Conservation (phyloP, 1,140 invertebrate species). For the Neotoxoptera formosana region DNA sequence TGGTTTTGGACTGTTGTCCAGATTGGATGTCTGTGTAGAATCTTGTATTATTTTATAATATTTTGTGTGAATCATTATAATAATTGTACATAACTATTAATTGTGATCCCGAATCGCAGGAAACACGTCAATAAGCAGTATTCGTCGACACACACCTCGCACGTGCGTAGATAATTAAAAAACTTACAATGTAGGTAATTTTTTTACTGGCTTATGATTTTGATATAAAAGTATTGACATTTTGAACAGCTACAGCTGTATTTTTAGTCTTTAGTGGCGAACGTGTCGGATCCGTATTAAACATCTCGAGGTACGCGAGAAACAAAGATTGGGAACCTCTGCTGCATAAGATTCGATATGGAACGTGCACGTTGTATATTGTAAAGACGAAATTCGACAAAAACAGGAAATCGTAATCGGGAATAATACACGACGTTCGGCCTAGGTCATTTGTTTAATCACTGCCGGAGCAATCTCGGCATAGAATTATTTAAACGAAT, state of each 20-base stretch:
- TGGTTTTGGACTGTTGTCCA: background rate
- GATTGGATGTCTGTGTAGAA: background rate
- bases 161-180: background rate
- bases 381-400: background rate
- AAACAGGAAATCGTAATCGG: conserved; percentile 15
- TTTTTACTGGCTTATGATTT: too few species aligned
- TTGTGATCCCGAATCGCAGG: background rate
- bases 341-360: background rate
- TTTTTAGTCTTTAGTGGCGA: background rate
- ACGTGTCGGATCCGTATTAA: background rate
- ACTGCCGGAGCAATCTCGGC: background rate
- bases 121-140: background rate
- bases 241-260: too few species aligned
- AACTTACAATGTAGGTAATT: background rate
- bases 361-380: background rate
- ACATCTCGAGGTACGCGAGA: background rate
- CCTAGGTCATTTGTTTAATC: background rate
- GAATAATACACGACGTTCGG: background rate
- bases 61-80: background rate
- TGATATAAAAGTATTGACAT: too few species aligned
- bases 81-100: background rate
- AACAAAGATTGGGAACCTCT: background rate
- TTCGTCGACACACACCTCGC: background rate
- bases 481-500: background rate
- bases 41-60: background rate